Evolutionary conservation across 2,113 vertebrate genomes (phyloP).

Genomic region (Dicaeum eximium): DNA sequence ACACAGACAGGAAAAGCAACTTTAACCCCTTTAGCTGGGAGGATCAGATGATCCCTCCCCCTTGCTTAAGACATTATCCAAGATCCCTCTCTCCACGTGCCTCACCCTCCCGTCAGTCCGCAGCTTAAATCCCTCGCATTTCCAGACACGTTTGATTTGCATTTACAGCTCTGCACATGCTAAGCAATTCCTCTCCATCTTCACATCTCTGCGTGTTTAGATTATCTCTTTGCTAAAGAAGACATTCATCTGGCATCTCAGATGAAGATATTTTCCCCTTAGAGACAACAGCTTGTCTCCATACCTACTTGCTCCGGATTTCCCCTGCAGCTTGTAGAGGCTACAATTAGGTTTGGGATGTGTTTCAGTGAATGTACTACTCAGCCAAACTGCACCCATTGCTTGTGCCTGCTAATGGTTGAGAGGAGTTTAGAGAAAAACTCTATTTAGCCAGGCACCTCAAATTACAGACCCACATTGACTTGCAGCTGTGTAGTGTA

Average conservation of each 20-base stretch:
- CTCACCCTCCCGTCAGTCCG: neutral
- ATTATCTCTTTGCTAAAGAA: neutral
- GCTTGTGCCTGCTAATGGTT: neutral
- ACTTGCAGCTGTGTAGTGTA: neutral
- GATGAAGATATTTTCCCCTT: neutral
- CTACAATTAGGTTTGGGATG: neutral
- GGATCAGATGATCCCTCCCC: neutral
- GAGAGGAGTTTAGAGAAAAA: neutral
- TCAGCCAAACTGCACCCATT: neutral
- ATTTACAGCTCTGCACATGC: neutral
- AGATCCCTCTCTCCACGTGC: neutral
- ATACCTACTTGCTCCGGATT: neutral
- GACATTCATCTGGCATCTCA: neutral
- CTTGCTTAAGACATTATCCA: neutral
- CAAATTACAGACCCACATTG: neutral
- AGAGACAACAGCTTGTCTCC: neutral
- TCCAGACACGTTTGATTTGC: neutral
- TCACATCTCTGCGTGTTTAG: neutral
- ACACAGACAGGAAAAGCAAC: neutral
- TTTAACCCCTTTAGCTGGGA: neutral
- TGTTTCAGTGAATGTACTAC: neutral
- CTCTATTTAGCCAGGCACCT: neutral
- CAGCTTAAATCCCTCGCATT: neutral
- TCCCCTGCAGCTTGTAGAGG: neutral
- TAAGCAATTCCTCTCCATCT: neutral